Evolutionary conservation across 2,888 invertebrate genomes (phyloP), one percentile per base, ranked within the genome.

Genomic region (Drosophila robusta): DNA sequence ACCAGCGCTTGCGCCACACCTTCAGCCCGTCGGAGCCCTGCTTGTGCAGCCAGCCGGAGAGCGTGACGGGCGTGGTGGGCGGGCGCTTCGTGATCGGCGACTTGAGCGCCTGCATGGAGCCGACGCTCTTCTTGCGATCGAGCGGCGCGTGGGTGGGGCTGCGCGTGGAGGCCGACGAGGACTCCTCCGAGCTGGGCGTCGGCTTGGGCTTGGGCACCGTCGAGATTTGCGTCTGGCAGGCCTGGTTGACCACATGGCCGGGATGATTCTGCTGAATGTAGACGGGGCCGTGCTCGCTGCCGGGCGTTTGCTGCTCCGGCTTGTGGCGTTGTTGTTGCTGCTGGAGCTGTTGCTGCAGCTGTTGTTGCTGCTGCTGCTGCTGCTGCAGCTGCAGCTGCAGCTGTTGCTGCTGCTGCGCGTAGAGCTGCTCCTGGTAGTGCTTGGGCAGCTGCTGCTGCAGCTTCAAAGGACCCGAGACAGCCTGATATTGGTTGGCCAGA

Each of bases 1-100:
- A 98, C 98, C 98, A 98, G 67, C 98, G 94, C 91, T 97, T 97
- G 91, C 98, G 96, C 98, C 98, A 98, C 42, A 97, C 95, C 94
- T 97, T 98, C 3, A 98, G 93, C 7, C 98, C 98, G 89, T 97
- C 97, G 36, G 97, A 97, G 55, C 98, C 98, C 93, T 98, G 97
- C 90, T 98, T 98, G 92, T 97, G 96, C 50, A 98, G 93, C 95
- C 98, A 97, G 18, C 98, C 98, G 79, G 97, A 95, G 87, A 97
- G 94, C 0, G 97, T 95, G 8, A 98, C 97, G 7, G 96, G 96
- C 1, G 97, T 96, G 44, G 96, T 95, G n/a, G 95, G 94, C 64
- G 96, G 95, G 70, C 98, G 94, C 91, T 97, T 97, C 5, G 97
- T 97, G 44, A 96, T 94, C 0, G 98, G 98, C 7, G 97, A 96